Percentiles rank a stretch among this genome's conserved stretches.
These are phyloP conservation scores for Ophion ventricosus DNA, from an alignment of 2,888 invertebrate genomes.

Conservation along the genomic window DNA sequence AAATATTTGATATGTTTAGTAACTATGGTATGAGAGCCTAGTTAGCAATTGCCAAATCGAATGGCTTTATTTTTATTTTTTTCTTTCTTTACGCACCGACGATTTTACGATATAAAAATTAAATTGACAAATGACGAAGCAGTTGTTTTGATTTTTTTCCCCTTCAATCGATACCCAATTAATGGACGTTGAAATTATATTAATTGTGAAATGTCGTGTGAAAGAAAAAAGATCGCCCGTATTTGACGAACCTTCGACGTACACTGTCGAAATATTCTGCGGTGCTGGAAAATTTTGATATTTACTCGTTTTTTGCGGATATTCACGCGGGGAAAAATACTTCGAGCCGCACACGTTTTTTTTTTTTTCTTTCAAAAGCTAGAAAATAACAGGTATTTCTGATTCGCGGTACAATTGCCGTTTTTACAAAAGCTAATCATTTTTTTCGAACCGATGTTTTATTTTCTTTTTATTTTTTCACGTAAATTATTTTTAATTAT, in stretches of 20 bases:
- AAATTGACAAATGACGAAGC: background rate
- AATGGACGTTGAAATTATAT: background rate
- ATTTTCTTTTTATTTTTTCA: background rate
- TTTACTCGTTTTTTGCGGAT: background rate
- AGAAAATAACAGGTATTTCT: background rate
- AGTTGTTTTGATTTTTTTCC: background rate
- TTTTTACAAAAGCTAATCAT: background rate
- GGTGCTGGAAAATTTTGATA: background rate
- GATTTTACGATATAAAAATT: background rate
- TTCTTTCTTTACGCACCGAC: background rate
- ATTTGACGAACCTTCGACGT: no score
- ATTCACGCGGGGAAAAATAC: background rate
- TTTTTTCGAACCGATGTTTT: background rate
- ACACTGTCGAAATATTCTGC: background rate
- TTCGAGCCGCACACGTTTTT: background rate
- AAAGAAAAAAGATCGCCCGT: background rate
- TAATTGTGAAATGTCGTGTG: background rate
- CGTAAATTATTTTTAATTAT: no score
- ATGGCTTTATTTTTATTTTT: background rate
- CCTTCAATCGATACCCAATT: background rate
- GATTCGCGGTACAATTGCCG: background rate
- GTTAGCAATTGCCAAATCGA: background rate
- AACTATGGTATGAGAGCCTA: conserved; percentile 24
- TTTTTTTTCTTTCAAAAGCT: background rate
- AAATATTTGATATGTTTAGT: conserved; percentile 53